These are phyloP conservation scores for Saguinus midas DNA, from an alignment of 2,113 vertebrate genomes.

Conservation along the genomic window DNA sequence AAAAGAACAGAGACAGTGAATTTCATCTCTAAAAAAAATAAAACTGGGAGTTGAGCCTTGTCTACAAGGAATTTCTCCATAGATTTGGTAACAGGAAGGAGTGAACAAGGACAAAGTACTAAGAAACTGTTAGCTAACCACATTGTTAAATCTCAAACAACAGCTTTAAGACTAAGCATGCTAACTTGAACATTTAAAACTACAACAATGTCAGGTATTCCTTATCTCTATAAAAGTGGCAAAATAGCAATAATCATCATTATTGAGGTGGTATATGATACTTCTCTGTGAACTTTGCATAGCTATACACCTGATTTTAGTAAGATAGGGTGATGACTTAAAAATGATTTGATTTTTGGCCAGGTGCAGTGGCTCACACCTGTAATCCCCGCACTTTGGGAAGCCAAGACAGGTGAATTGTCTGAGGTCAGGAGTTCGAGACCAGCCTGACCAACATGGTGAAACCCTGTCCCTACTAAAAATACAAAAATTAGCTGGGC, in stretches of 20 bases:
- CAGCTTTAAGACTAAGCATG: background rate
- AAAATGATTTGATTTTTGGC: background rate
- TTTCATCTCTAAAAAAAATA: background rate
- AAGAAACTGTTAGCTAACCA: background rate
- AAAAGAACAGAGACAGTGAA: background rate
- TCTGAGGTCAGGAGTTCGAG: no score
- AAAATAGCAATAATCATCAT: background rate
- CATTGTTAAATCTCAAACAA: background rate
- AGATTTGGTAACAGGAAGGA: background rate
- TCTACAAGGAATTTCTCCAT: background rate
- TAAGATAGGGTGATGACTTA: background rate
- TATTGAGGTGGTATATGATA: background rate
- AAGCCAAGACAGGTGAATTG: no score
- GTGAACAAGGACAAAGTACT: background rate
- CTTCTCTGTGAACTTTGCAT: background rate
- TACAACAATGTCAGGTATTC: background rate
- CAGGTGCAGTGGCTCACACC: no score
- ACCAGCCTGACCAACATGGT: no score
- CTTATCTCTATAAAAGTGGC: background rate
- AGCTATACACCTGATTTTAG: background rate
- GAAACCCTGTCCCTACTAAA: no score
- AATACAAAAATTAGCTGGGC: no score
- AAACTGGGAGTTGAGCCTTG: background rate
- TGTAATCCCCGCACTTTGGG: no score
- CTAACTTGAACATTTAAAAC: background rate